Conservation (phyloP, 2,113 vertebrate genomes). For the Amphilophus citrinellus region DNA sequence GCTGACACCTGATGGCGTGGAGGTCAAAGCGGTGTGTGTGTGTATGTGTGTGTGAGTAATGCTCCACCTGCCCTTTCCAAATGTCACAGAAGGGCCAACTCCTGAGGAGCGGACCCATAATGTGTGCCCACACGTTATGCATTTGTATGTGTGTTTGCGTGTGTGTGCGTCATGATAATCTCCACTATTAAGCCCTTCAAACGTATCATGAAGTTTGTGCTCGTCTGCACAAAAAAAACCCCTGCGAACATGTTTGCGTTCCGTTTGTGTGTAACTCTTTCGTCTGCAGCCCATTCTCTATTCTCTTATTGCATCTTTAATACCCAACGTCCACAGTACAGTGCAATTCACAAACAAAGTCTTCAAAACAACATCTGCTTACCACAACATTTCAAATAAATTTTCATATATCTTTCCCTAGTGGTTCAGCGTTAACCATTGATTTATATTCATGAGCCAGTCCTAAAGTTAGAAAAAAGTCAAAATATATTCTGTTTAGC, state of each 20-base stretch:
- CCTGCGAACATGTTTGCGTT: neutral
- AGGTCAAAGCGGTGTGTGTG: slow-evolving; percentile 66
- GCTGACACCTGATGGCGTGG: slow-evolving; percentile 71
- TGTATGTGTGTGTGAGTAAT: slow-evolving; percentile 51
- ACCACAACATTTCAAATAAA: slow-evolving; percentile 23
- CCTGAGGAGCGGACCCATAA: slow-evolving; percentile 64
- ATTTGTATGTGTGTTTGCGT: slow-evolving; percentile 12
- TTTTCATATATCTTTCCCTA: slow-evolving; percentile 24
- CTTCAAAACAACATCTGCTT: slow-evolving; percentile 56
- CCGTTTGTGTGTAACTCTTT: slow-evolving; percentile 17
- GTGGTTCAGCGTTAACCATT: slow-evolving; percentile 34
- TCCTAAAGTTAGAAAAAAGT: slow-evolving; percentile 34
- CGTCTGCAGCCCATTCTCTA: slow-evolving; percentile 39
- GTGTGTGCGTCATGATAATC: slow-evolving; percentile 34
- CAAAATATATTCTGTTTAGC: slow-evolving; percentile 8
- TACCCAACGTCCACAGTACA: slow-evolving; percentile 21
- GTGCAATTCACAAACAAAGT: slow-evolving; percentile 42
- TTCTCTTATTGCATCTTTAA: slow-evolving; percentile 65
- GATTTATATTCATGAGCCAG: slow-evolving; percentile 38
- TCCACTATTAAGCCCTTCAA: slow-evolving; percentile 59
- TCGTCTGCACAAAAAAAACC: slow-evolving; percentile 8
- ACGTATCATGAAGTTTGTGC: slow-evolving; percentile 44
- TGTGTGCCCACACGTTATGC: slow-evolving; percentile 45
- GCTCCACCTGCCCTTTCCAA: slow-evolving; percentile 77
- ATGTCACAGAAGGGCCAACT: slow-evolving; percentile 79